Conservation (phyloP, 2,113 vertebrate genomes). For the Lepidothrix coronata region DNA sequence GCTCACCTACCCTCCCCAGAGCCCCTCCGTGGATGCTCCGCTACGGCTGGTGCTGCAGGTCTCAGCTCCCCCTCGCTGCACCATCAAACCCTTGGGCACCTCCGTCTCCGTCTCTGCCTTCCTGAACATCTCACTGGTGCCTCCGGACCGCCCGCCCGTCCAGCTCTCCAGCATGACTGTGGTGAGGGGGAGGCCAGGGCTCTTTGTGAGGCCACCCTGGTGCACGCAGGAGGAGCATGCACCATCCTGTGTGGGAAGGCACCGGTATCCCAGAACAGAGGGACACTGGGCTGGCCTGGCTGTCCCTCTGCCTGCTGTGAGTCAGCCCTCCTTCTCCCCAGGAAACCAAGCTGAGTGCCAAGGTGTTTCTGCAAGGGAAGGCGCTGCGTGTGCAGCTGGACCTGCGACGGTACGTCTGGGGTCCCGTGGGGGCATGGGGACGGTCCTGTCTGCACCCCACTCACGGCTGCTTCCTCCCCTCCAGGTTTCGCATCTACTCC, state of each 20-base stretch:
- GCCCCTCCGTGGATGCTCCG: conserved; percentile 82
- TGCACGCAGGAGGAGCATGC: accelerated
- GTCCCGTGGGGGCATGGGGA: neutral
- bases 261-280: accelerated
- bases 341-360: conserved; percentile 88
- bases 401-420: conserved; percentile 80
- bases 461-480: neutral
- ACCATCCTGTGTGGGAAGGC: accelerated
- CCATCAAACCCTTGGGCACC: conserved; percentile 86
- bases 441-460: accelerated
- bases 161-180: conserved; percentile 92
- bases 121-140: conserved; percentile 82
- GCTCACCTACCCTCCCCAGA: conserved; percentile 42
- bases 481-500: conserved; percentile 94
- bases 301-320: neutral
- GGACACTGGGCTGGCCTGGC: neutral
- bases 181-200: conserved; percentile 65
- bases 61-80: conserved; percentile 76
- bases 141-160: conserved; percentile 61
- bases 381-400: conserved; percentile 82
- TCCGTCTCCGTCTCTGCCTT: conserved; percentile 80
- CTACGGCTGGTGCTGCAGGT: conserved; percentile 83
- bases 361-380: conserved; percentile 85
- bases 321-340: conserved; percentile 24
- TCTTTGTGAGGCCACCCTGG: neutral